Conservation (phyloP, 2,888 invertebrate species). For the Drosophila mimetica region DNA sequence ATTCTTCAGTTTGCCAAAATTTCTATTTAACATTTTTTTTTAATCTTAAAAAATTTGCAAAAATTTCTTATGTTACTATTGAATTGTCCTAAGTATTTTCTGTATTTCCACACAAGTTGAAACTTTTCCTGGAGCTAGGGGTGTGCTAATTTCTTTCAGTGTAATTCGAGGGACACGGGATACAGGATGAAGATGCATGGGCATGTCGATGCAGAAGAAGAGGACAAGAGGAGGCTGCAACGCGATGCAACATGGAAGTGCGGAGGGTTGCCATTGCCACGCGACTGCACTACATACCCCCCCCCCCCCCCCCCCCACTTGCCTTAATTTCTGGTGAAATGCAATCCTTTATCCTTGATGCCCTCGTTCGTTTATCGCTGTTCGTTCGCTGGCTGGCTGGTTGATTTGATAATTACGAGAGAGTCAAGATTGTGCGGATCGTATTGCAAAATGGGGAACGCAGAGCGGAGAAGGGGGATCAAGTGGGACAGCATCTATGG, state of each 20-base stretch:
- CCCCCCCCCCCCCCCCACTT: not conserved
- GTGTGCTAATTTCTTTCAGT: not conserved
- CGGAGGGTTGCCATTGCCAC: constrained; percentile 18
- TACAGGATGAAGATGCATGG: not conserved
- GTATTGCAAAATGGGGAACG: constrained; percentile 41
- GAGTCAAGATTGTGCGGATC: constrained; percentile 50
- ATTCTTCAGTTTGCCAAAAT: no score
- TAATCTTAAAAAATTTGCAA: no score
- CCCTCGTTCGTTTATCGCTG: constrained; percentile 6
- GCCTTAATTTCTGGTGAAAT: constrained; percentile 22
- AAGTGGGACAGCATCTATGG: constrained; percentile 1
- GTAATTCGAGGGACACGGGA: not conserved
- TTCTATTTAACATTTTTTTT: no score
- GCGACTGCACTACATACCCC: constrained; percentile 15
- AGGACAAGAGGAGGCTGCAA: constrained; percentile 18
- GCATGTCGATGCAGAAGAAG: not conserved
- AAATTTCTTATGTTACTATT: no score
- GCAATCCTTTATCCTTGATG: constrained; percentile 35
- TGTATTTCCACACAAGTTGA: no score
- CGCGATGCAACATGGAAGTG: constrained; percentile 12
- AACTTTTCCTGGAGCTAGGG: not conserved
- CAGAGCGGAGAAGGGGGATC: not conserved
- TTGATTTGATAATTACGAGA: constrained; percentile 68
- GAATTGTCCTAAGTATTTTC: no score
- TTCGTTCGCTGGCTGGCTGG: constrained; percentile 5